These are phyloP conservation scores for Ammospiza maritima DNA, from an alignment of 2,797 vertebrate genomes.

Conservation along the genomic window DNA sequence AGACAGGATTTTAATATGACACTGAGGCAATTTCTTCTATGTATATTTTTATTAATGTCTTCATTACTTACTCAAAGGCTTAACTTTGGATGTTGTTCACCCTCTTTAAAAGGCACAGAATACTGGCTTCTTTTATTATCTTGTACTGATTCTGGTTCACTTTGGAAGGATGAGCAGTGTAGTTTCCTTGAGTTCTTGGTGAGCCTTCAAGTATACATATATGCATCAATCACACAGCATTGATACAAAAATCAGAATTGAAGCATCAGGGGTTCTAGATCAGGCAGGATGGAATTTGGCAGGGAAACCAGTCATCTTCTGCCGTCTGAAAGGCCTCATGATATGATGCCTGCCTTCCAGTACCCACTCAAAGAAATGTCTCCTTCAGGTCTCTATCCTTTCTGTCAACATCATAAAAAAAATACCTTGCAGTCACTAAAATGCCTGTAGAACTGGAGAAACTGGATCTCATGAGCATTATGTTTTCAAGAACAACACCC, in stretches of 20 bases:
- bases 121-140: neutral
- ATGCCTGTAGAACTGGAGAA: neutral
- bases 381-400: neutral
- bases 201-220: neutral
- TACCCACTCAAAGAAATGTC: neutral
- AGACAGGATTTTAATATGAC: neutral
- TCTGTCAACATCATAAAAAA: neutral
- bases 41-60: neutral
- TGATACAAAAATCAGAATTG: neutral
- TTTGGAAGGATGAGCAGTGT: neutral
- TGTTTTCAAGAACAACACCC: neutral
- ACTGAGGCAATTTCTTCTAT: neutral
- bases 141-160: neutral
- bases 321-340: neutral
- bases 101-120: neutral
- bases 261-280: neutral
- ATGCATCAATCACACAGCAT: neutral
- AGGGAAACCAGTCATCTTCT: neutral
- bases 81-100: neutral
- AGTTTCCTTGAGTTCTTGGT: neutral
- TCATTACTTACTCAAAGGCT: neutral
- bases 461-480: neutral
- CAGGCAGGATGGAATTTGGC: neutral
- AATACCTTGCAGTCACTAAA: neutral
- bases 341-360: neutral